Evolutionary conservation across 2,888 invertebrate species (phyloP).

Genomic region (Disparrhopalites patrizii): DNA sequence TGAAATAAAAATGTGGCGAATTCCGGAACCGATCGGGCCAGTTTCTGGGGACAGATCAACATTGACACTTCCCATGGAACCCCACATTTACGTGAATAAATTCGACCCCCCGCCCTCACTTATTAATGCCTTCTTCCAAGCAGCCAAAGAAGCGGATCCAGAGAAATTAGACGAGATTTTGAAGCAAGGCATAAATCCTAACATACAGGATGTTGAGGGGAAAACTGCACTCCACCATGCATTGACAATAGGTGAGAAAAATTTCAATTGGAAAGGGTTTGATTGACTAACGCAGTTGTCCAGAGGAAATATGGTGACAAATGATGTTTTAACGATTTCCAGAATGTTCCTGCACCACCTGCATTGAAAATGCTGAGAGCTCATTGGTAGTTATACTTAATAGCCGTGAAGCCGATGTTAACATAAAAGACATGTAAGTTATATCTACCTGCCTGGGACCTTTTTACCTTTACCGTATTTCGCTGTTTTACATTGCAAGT

Average conservation of each 20-base stretch:
- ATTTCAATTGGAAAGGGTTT: too few relatives aligned
- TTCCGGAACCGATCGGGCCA: too few relatives aligned
- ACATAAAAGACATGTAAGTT: conserved; percentile 57
- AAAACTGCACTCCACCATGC: conserved; percentile 78
- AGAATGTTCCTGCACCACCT: conserved; percentile 40
- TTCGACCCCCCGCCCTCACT: not conserved
- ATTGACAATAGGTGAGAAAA: conserved; percentile 52
- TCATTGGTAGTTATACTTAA: conserved; percentile 52
- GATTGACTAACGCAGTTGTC: not conserved
- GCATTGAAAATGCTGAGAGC: conserved; percentile 36
- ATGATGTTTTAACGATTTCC: not conserved
- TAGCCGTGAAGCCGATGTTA: conserved; percentile 50
- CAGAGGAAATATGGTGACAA: conserved; percentile 5
- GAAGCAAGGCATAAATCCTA: conserved; percentile 72
- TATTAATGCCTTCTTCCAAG: conserved; percentile 50
- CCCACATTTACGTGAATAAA: not conserved
- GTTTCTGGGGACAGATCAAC: not conserved
- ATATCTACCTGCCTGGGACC: too few relatives aligned
- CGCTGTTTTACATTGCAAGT: too few relatives aligned
- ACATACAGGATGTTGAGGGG: conserved; percentile 74
- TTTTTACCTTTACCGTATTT: too few relatives aligned
- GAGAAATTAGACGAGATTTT: conserved; percentile 73
- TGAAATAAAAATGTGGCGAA: too few relatives aligned
- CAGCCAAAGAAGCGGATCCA: conserved; percentile 79
- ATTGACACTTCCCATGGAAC: not conserved